Percentiles rank a stretch among this genome's conserved stretches.
These are phyloP conservation scores for Polypterus bichir DNA, from an alignment of 2,113 vertebrate genomes.

Conservation along the genomic window DNA sequence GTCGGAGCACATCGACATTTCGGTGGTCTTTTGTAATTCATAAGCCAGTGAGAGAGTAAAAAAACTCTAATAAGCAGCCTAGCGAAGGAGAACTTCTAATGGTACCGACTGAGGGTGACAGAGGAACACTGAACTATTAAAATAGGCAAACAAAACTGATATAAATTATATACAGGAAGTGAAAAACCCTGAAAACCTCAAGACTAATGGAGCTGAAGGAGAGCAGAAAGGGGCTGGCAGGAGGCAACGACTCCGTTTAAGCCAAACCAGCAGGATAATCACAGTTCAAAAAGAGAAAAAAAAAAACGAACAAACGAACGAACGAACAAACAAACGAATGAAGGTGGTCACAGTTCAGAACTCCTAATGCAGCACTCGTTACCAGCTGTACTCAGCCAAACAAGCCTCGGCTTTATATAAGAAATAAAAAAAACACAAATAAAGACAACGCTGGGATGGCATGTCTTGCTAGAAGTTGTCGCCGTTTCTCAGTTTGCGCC, in stretches of 20 bases:
- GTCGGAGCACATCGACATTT: too few relatives aligned
- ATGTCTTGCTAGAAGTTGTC: conserved; percentile 45
- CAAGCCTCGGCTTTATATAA: conserved; percentile 38
- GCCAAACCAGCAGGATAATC: conserved; percentile 57
- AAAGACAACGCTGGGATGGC: conserved; percentile 38
- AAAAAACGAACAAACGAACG: conserved; percentile 36
- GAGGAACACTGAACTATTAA: neutral
- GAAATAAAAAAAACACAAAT: conserved; percentile 20
- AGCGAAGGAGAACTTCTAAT: conserved; percentile 14
- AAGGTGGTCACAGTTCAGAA: conserved; percentile 54
- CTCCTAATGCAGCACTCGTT: conserved; percentile 54
- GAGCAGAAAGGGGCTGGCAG: too few relatives aligned
- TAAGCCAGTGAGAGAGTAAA: neutral
- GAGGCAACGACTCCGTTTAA: conserved; percentile 23
- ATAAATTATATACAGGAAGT: too few relatives aligned
- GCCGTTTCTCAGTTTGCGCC: conserved; percentile 41
- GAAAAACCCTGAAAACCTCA: too few relatives aligned
- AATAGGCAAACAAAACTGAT: too few relatives aligned
- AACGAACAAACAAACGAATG: conserved; percentile 19
- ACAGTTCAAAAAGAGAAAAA: conserved; percentile 37
- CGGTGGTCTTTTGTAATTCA: too few relatives aligned
- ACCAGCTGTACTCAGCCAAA: conserved; percentile 41
- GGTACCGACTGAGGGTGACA: neutral
- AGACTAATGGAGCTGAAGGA: too few relatives aligned
- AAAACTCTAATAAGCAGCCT: conserved; percentile 14